Percentiles rank a stretch among this genome's conserved stretches.
Conservation (phyloP, 2,113 vertebrate genomes). For the Myrmecobius fasciatus region DNA sequence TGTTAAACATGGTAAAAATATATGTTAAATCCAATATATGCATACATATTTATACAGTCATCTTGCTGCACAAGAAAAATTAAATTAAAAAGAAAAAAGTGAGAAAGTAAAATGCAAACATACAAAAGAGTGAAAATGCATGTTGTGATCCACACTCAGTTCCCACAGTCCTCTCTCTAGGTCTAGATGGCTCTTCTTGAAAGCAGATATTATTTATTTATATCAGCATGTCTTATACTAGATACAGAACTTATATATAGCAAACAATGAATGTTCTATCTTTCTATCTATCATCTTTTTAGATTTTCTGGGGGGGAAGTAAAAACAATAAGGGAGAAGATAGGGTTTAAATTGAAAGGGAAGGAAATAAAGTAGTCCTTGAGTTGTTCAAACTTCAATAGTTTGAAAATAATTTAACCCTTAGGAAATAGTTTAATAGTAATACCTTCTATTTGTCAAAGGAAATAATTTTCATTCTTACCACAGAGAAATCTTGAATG, state of each 20-base stretch:
- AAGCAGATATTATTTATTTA: neutral
- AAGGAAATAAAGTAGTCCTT: neutral
- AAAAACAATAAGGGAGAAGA: neutral
- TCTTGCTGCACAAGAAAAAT: no score
- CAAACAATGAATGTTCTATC: neutral
- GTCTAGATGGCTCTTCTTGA: neutral
- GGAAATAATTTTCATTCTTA: neutral
- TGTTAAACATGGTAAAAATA: no score
- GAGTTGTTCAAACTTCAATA: neutral
- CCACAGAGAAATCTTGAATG: neutral
- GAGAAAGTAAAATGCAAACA: no score
- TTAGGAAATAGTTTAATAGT: neutral
- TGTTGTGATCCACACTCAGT: no score
- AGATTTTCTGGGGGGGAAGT: neutral
- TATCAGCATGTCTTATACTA: neutral
- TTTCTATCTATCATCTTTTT: neutral
- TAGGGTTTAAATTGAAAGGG: neutral
- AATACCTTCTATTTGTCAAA: slow-evolving; percentile 10
- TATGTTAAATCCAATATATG: no score
- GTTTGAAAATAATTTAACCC: neutral
- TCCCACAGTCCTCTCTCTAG: no score
- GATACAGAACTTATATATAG: neutral
- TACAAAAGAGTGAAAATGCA: no score
- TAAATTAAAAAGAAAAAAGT: no score
- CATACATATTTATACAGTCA: no score